A percentile compares a stretch with the other conserved stretches of the same genome.
These are phyloP conservation scores for Callochromis pleurospilus DNA, from an alignment of 2,113 vertebrate species.

Conservation along the genomic window DNA sequence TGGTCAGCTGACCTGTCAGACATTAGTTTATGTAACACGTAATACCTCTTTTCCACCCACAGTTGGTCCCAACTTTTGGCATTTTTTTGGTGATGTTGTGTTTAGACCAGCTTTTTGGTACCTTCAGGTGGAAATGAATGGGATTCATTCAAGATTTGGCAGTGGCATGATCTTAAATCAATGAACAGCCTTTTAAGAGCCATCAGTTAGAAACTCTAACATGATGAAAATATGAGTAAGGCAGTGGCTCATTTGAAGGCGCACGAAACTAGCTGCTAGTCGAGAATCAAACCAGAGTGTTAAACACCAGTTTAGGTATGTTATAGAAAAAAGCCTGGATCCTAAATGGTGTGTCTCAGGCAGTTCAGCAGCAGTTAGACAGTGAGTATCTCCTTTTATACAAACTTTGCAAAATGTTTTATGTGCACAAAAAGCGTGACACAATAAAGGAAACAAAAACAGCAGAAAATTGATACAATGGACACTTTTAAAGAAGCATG, in stretches of 20 bases:
- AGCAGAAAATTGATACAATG: not conserved
- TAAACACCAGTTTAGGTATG: not conserved
- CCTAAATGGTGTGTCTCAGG: not conserved
- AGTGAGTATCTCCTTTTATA: not conserved
- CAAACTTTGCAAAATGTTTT: not conserved
- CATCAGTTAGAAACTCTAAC: not conserved
- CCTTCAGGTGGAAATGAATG: not conserved
- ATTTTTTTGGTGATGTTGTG: not conserved
- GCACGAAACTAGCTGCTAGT: not conserved
- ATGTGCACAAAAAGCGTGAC: not conserved
- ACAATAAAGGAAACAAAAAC: not conserved
- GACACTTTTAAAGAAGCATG: not conserved
- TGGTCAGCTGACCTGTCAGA: not conserved
- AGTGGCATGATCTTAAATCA: not conserved
- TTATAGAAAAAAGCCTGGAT: not conserved
- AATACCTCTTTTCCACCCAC: not conserved
- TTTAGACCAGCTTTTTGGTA: not conserved
- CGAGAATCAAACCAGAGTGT: not conserved
- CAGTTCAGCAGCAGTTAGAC: not conserved
- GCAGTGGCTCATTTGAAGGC: not conserved
- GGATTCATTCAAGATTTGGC: not conserved
- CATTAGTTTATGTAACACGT: not conserved
- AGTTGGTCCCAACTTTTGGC: not conserved
- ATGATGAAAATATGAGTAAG: not conserved
- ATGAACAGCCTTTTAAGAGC: not conserved